Conservation (phyloP, 2,797 vertebrate genomes). For the Lemur catta region DNA sequence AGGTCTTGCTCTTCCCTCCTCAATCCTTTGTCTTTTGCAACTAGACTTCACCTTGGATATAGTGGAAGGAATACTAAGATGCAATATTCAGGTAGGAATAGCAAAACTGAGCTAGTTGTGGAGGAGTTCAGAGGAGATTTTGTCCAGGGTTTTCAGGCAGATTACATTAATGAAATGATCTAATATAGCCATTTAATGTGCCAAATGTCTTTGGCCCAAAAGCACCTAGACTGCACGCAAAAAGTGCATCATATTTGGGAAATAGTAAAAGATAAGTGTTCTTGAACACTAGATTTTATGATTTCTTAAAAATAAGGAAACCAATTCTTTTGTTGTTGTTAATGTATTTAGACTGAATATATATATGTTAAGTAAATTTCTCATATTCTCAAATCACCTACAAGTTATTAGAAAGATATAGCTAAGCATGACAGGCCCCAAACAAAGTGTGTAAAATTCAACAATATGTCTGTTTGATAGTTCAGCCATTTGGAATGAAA, state of each 20-base stretch:
- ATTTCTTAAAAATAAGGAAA: background rate
- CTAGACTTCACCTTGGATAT: background rate
- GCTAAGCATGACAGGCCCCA: background rate
- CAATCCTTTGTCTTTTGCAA: background rate
- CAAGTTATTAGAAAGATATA: background rate
- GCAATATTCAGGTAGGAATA: background rate
- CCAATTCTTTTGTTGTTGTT: background rate
- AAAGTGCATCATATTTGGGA: background rate
- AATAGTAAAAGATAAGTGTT: background rate
- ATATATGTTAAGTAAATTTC: background rate
- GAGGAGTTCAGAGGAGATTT: background rate
- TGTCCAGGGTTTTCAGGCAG: background rate
- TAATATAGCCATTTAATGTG: background rate
- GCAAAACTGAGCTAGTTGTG: background rate
- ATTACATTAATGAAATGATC: background rate
- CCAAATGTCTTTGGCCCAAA: background rate
- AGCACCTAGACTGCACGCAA: background rate
- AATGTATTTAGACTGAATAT: background rate
- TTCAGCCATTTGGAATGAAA: background rate
- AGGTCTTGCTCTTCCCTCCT: accelerated
- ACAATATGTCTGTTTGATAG: background rate
- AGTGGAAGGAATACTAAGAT: background rate
- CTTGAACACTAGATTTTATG: background rate
- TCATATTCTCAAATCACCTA: background rate
- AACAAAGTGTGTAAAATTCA: background rate